Evolutionary conservation across 2,888 invertebrate genomes (phyloP), one percentile per base, ranked within the genome.

Genomic region (Microctonus brassicae): DNA sequence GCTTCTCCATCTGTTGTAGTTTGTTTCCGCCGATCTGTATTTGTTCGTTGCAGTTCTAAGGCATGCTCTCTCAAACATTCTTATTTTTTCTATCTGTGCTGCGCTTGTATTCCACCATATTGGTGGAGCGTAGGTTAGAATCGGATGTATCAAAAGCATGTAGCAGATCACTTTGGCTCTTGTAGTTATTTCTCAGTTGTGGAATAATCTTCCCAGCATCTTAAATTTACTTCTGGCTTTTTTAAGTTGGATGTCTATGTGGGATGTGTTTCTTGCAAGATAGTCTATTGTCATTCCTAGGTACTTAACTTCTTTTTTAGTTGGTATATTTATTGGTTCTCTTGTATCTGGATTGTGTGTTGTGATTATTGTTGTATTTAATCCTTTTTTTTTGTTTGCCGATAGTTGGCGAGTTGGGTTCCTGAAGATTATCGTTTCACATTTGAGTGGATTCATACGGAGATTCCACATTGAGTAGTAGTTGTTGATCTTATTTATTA

Each of bases 361-460:
- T n/a, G n/a, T 10, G 34, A 7, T 34, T 5, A 11, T 7, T 1
- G 11, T 10, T 10, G 4, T 1, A 10, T 34, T 10, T 4, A 34
- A 10, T 1, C 34, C 34, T 11, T 7, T 7, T 1, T 7, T 11
- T 7, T 34, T 34, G 7, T 34, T 52, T 4, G 11, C n/a, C 9
- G 52, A 9, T 11, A 52, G 52, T 52, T 13, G 11, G 34, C n/a
- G 10, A n/a, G 10, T 0, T 64, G 65, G 17, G 39, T 64, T 72
- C 39, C 77, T 33, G 17, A 74, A 61, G 5, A 73, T 5, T n/a
- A 76, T 76, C 0, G 73, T 70, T 66, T 73, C 76, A n/a, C 69
- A 75, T 63, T 76, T 74, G 13, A 0, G 2, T 9, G 61, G 42
- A n/a, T 76, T 76, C 0, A 75, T 53, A n/a, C 69, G 71, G 0